These are phyloP conservation scores for Octomys mimax DNA, from an alignment of 2,797 vertebrate genomes.

Conservation along the genomic window DNA sequence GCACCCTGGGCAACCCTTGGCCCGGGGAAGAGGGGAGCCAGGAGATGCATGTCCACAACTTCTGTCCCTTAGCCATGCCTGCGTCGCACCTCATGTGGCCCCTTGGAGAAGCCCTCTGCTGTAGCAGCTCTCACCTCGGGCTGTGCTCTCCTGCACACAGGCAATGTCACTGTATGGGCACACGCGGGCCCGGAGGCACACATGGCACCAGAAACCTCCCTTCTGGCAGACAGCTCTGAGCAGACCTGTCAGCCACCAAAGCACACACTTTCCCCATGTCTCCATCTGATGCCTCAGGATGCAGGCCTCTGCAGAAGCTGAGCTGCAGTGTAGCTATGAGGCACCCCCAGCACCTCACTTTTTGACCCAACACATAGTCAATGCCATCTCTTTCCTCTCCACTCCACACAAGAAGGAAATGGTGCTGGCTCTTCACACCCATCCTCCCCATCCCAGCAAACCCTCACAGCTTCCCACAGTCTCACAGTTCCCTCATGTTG, in stretches of 20 bases:
- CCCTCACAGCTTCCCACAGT: not conserved
- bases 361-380: not conserved
- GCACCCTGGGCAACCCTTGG: not conserved
- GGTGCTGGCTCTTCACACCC: not conserved
- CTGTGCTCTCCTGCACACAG: not conserved
- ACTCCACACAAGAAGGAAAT: not conserved
- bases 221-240: not conserved
- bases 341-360: not conserved
- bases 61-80: not conserved
- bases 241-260: not conserved
- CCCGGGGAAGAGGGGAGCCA: not conserved
- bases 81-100: not conserved
- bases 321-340: not conserved
- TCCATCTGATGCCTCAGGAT: not conserved
- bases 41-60: not conserved
- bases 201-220: slow-evolving; percentile 10
- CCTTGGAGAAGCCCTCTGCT: not conserved
- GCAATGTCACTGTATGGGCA: not conserved
- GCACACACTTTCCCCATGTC: not conserved
- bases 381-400: not conserved
- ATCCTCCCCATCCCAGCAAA: slow-evolving; percentile 3
- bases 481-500: not conserved
- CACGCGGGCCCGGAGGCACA: not conserved
- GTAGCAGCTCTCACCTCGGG: not conserved
- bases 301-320: not conserved